A percentile compares a stretch with the other conserved stretches of the same genome.
Evolutionary conservation across 2,888 invertebrate genomes (phyloP).

Genomic region (Platycheirus rosarum): DNA sequence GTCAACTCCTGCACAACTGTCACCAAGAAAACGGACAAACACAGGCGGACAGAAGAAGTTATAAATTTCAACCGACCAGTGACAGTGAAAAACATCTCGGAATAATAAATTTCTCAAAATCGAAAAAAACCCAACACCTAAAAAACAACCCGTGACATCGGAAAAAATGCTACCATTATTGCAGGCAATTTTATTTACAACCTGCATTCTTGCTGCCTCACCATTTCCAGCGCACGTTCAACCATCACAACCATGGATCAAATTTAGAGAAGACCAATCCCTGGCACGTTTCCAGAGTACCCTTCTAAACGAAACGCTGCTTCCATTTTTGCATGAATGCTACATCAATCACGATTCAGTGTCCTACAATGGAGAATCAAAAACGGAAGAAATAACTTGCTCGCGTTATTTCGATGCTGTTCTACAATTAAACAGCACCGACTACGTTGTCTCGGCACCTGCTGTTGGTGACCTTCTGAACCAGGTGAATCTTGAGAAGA

Average conservation of each 20-base stretch:
- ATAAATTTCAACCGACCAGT: constrained; percentile 3
- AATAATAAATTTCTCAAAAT: constrained; percentile 1
- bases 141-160: too few relatives aligned
- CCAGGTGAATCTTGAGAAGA: not conserved
- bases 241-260: constrained; percentile 31
- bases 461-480: constrained; percentile 3
- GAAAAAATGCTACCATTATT: constrained; percentile 54
- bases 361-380: not conserved
- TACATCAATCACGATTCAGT: constrained; percentile 1
- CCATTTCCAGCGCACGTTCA: not conserved
- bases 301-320: constrained; percentile 35
- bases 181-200: constrained; percentile 33
- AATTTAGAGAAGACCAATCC: constrained; percentile 32
- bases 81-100: constrained; percentile 2
- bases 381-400: not conserved
- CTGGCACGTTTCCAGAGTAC: constrained; percentile 46
- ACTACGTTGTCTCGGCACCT: constrained; percentile 11
- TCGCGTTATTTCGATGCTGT: constrained; percentile 46
- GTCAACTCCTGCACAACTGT: constrained; percentile 5
- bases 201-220: constrained; percentile 37
- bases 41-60: constrained; percentile 7
- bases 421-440: constrained; percentile 41
- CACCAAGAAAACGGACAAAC: constrained; percentile 26
- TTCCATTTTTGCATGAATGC: constrained; percentile 55
- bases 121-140: not conserved